Base-by-base conservation (phyloP, 92 coral and sea anemone genomes). In the Zoanthus solanderi region DNA sequence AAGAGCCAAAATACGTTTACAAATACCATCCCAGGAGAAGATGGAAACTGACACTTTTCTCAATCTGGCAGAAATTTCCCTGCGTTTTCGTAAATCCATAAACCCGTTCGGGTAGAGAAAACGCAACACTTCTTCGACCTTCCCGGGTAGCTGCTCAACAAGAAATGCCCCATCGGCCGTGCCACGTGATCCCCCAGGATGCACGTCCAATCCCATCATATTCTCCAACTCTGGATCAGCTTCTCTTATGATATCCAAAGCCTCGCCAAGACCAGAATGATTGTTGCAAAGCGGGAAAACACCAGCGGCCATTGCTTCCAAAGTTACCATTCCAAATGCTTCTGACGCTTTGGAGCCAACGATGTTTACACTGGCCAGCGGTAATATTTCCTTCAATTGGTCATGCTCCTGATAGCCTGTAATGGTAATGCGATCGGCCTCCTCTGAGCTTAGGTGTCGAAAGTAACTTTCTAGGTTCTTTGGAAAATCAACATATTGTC, bases 251-350 rank as follows among this genome's bases (percentile, higher is more conserved):
- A 91, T 88, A n/a, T 84, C 84, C 16, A 95, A 89, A 9, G 92
- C 98, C 83, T 94, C 98, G 32, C 97, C 89, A 44, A 93, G 60
- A 6, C 97, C 96, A 0, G 97, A 92, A 79, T 95, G 94, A 90
- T 92, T 80, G 60, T 95, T 85, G 75, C 98, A 94, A 11, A 94
- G 91, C 13, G 97, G 95, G 12, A 95, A 81, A 16, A 95, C 98
- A 0, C 98, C 98, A 7, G 95, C 92, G 7, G 98, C 87, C 98
- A 95, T 95, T 9, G 98, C 98, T 84, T 95, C 98, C 1, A 94
- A 82, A 0, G 98, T 84, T 6, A 95, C 98, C 98, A 95, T 94
- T 0, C 96, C 98, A 84, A 95, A 95, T 34, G 98, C 92, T 72
- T 95, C 98, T 15, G 89, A 83, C 30, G 98, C 97, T 57, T 95